Evolutionary conservation across 1,140 invertebrate species (phyloP), one percentile per base, ranked within the genome.

Genomic region (Colletes latitarsis): DNA sequence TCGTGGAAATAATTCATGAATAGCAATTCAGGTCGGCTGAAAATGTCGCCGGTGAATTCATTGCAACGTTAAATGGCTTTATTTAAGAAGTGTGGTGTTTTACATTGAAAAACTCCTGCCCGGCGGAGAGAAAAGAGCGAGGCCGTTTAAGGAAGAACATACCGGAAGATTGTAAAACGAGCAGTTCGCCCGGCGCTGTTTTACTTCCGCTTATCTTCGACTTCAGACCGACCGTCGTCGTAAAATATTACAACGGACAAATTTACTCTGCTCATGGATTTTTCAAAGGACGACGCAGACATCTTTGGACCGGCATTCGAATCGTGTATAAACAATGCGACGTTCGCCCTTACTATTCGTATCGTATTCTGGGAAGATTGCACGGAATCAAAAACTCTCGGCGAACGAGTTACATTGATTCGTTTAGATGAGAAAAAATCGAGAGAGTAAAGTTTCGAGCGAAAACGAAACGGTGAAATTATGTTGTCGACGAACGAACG

Each of bases 161-260:
- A 9, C 43, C 9, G 74, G 64, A 77, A 77, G 74, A 77, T 69
- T 49, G 74, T 49, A 15, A 77, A 77, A 77, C 74, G 74, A 60
- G 74, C 74, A 77, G 64, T 17, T 69, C 74, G 6, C 58, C 62
- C 43, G 60, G 17, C 49, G 21, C 74, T 53, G 53, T 53, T 76
- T 57, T 43, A 52, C 46, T 74, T n/a, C 30, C 43, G 72, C 72
- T 75, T 75, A 64, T 75, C 72, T 75, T 64, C 72, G 72, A 75
- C 63, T 75, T 46, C 49, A 15, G 30, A 21, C 72, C 43, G 39
- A 64, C 30, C 74, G 74, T 76, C 63, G 49, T 76, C 53, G 74
- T 68, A 49, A 77, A 77, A 77, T 77, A 77, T 77, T 77, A 69
- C 74, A 60, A 55, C 74, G 49, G 43, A n/a, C 52, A 68, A 68